Conservation (phyloP, 2,797 vertebrate species). For the Smutsia gigantea region DNA sequence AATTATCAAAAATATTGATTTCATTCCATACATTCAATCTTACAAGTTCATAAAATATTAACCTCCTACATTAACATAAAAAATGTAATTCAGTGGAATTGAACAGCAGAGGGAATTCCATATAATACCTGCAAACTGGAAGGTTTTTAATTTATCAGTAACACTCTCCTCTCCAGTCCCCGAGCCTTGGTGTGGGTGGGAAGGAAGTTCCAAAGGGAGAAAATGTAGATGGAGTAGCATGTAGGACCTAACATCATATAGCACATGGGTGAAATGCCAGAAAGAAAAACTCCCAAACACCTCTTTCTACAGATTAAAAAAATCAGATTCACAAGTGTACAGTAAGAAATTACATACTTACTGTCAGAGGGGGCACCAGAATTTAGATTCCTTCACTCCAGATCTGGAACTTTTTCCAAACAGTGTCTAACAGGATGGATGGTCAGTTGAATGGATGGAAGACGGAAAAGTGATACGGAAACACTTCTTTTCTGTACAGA, state of each 20-base stretch:
- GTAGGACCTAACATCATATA: background rate
- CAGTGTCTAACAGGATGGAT: background rate
- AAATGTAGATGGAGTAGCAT: background rate
- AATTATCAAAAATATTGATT: constrained; percentile 85
- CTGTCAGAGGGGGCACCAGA: background rate
- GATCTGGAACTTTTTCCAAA: background rate
- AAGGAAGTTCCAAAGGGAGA: background rate
- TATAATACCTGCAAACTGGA: constrained; percentile 57
- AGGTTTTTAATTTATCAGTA: background rate
- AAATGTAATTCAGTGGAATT: constrained; percentile 67
- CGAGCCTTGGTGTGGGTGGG: background rate
- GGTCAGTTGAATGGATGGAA: background rate
- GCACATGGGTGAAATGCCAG: background rate
- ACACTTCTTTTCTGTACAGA: background rate
- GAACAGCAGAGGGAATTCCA: constrained; percentile 56
- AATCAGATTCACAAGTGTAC: background rate
- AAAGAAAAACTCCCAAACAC: background rate
- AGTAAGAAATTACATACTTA: background rate
- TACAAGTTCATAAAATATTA: constrained; percentile 80
- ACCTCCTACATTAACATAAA: constrained; percentile 76
- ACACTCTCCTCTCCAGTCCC: background rate
- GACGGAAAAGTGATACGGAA: background rate
- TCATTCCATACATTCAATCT: constrained; percentile 70
- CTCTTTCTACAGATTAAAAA: background rate
- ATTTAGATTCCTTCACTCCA: background rate